Evolutionary conservation across 2,888 invertebrate species (phyloP).

Genomic region (Netelia inedita): DNA sequence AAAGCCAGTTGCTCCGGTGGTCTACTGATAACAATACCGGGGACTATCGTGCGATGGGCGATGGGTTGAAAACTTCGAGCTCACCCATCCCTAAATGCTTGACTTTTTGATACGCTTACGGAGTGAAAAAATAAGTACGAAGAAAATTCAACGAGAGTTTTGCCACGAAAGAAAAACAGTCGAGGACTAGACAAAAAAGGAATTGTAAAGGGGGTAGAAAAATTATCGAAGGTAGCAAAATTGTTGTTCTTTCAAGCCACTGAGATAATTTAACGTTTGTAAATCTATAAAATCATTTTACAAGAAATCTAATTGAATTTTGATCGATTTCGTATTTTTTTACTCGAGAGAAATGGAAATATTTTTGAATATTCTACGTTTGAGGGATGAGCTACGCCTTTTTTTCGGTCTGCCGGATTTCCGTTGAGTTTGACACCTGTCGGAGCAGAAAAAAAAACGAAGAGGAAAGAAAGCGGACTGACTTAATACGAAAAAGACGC

Average conservation of each 20-base stretch:
- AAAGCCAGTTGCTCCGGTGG: slow-evolving; percentile 18
- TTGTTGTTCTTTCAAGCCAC: too few species aligned
- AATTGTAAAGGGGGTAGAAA: too few species aligned
- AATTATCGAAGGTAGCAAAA: too few species aligned
- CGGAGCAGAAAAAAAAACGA: neutral
- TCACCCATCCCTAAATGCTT: neutral
- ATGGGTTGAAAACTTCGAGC: neutral
- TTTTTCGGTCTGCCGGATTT: neutral
- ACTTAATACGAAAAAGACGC: slow-evolving; percentile 6
- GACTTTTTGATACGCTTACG: neutral
- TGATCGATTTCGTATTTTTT: too few species aligned
- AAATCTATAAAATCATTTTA: too few species aligned
- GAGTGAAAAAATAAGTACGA: neutral
- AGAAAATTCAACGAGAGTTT: neutral
- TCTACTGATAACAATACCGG: neutral
- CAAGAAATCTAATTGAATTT: too few species aligned
- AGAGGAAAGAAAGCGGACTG: neutral
- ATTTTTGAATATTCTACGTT: too few species aligned
- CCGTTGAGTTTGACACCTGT: neutral
- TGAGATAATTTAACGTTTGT: too few species aligned
- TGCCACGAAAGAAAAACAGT: neutral
- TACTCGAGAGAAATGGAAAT: too few species aligned
- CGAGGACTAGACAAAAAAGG: neutral
- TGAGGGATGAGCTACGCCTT: too few species aligned
- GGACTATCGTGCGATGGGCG: neutral